These are phyloP conservation scores for Thymelicus lineola DNA, from an alignment of 2,888 invertebrate species.

Conservation along the genomic window DNA sequence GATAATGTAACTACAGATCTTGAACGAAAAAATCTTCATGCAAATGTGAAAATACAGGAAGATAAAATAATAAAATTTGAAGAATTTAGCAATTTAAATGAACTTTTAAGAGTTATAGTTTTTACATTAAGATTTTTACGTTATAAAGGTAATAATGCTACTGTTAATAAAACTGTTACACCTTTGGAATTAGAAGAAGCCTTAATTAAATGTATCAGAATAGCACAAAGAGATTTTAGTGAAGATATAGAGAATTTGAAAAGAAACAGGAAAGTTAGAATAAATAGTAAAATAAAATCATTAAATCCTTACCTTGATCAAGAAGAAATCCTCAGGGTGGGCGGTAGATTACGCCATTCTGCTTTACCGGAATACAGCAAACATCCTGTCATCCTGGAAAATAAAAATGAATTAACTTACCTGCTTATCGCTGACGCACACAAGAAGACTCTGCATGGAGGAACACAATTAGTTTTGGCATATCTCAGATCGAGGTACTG, in stretches of 20 bases:
- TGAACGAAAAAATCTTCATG: background rate
- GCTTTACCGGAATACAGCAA: constrained; percentile 32
- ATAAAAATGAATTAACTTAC: constrained; percentile 33
- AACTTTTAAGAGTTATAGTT: constrained; percentile 6
- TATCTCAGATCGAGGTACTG: constrained; percentile 37
- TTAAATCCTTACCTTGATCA: constrained; percentile 41
- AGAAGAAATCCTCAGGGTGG: constrained; percentile 43
- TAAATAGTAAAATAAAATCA: constrained; percentile 34
- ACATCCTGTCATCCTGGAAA: constrained; percentile 35
- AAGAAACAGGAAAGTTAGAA: constrained; percentile 2
- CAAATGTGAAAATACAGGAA: background rate
- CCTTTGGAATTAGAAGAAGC: constrained; percentile 7
- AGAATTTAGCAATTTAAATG: constrained; percentile 7
- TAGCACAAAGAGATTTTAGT: constrained; percentile 12
- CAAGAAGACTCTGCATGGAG: constrained; percentile 42
- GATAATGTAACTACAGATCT: background rate
- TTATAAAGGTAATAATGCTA: background rate
- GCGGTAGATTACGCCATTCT: constrained; percentile 42
- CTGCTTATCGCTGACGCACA: constrained; percentile 43
- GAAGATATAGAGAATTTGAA: background rate
- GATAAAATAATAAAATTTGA: constrained; percentile 1
- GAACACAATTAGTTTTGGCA: constrained; percentile 39
- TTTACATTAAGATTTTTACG: background rate
- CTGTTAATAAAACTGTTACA: background rate
- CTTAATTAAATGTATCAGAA: background rate